Evolutionary conservation across 1,140 invertebrate species (phyloP).

Genomic region (Ceratina australensis): DNA sequence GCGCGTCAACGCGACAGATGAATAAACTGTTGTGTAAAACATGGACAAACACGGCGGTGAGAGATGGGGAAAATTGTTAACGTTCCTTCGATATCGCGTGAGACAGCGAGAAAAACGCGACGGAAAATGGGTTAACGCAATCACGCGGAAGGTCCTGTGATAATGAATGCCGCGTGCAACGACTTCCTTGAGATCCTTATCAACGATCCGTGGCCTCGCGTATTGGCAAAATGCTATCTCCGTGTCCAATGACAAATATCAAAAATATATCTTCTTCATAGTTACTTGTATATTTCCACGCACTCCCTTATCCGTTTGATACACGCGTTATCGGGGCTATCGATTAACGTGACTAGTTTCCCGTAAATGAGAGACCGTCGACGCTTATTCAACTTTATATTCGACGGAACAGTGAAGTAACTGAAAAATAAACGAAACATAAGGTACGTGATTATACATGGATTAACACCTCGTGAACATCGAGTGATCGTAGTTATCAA

Average conservation of each 20-base stretch:
- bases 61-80: not conserved
- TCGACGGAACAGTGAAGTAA: too few species aligned
- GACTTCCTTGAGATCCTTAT: constrained; percentile 18
- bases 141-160: constrained; percentile 22
- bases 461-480: too few species aligned
- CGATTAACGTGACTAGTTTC: not conserved
- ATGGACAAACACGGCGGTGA: not conserved
- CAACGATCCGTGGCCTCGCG: not conserved
- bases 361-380: not conserved
- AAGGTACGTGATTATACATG: too few species aligned
- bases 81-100: constrained; percentile 8
- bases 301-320: not conserved
- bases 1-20: too few species aligned
- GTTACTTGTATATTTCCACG: not conserved
- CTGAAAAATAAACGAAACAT: too few species aligned
- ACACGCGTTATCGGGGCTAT: not conserved
- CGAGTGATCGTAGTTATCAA: not conserved
- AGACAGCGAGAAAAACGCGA: not conserved
- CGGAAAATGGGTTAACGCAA: constrained; percentile 33
- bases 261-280: too few species aligned
- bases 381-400: too few species aligned
- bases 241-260: too few species aligned
- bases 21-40: too few species aligned
- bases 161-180: constrained; percentile 1
- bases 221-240: too few species aligned